Percentiles rank a stretch among this genome's conserved stretches.
These are phyloP conservation scores for Plutella xylostella DNA, from an alignment of 2,888 invertebrate genomes.

Conservation along the genomic window DNA sequence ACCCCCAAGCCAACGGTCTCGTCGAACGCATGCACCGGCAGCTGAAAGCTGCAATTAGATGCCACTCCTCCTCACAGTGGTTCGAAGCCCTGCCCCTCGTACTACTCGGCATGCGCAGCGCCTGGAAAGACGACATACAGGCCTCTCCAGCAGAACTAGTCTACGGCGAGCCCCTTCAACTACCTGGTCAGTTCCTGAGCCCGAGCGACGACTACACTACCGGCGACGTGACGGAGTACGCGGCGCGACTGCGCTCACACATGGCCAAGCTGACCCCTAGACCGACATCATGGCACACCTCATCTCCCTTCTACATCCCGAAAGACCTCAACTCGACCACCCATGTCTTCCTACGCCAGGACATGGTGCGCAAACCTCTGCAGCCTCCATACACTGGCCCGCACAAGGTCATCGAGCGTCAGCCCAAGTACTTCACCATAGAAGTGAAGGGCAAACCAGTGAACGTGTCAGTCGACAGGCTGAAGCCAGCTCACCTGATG, in stretches of 20 bases:
- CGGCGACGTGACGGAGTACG: background rate
- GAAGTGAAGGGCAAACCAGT: background rate
- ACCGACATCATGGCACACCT: slow-evolving; percentile 1
- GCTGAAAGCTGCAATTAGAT: slow-evolving; percentile 20
- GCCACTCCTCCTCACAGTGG: slow-evolving; percentile 18
- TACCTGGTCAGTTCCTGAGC: slow-evolving; percentile 20
- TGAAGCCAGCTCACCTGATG: background rate
- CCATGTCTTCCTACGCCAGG: slow-evolving; percentile 1
- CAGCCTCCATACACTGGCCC: background rate
- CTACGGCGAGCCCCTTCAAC: slow-evolving; percentile 17
- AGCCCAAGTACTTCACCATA: background rate
- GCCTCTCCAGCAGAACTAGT: slow-evolving; percentile 20
- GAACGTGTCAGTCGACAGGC: background rate
- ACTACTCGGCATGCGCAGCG: slow-evolving; percentile 22
- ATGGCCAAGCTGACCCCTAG: background rate
- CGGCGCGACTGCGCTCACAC: background rate
- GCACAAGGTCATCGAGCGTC: background rate
- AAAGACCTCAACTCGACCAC: background rate
- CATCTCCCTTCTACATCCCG: background rate
- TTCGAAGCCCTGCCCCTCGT: slow-evolving; percentile 20
- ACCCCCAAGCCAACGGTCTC: slow-evolving; percentile 19
- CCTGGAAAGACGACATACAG: slow-evolving; percentile 21
- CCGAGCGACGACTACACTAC: background rate
- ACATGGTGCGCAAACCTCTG: background rate
- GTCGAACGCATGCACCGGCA: slow-evolving; percentile 20